phyloP scores from a whole-genome alignment of 2,797 vertebrate species.

The Sebastes oblongus region DNA sequence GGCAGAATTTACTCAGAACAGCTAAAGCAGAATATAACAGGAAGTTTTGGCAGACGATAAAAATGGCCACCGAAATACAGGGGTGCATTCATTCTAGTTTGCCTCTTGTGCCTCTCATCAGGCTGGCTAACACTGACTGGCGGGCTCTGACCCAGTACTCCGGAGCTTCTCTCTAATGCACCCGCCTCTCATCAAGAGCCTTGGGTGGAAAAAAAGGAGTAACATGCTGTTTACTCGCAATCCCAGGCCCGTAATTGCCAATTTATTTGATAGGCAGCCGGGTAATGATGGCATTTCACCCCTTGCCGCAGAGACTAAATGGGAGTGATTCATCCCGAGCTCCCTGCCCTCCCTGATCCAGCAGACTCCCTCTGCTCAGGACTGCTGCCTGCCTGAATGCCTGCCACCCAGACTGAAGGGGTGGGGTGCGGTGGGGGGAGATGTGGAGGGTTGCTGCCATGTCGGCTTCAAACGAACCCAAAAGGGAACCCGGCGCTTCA shows the following conservation, averaged over 20 bases:
- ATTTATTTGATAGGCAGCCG: slow-evolving; percentile 99
- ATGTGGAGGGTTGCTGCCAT: slow-evolving; percentile 55
- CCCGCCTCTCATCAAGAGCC: slow-evolving; percentile 87
- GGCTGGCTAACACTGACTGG: slow-evolving; percentile 77
- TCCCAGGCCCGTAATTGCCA: slow-evolving; percentile 98
- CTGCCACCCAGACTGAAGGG: slow-evolving; percentile 82
- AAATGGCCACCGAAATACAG: slow-evolving; percentile 61
- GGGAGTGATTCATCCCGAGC: slow-evolving; percentile 90
- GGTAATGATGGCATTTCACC: slow-evolving; percentile 99
- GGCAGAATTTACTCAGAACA: slow-evolving; percentile 5
- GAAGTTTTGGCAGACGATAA: slow-evolving; percentile 39
- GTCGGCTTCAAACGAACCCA: slow-evolving; percentile 88
- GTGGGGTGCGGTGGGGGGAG: slow-evolving; percentile 75
- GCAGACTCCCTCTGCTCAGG: slow-evolving; percentile 89
- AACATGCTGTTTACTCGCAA: slow-evolving; percentile 97
- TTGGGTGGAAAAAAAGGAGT: slow-evolving; percentile 79
- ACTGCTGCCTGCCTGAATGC: slow-evolving; percentile 84
- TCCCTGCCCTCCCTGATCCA: slow-evolving; percentile 89
- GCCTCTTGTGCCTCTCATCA: slow-evolving; percentile 86
- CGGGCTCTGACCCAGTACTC: slow-evolving; percentile 85
- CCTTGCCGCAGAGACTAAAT: slow-evolving; percentile 94
- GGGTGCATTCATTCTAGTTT: slow-evolving; percentile 86
- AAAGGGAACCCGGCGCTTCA: slow-evolving; percentile 89
- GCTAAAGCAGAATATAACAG: slow-evolving; percentile 23
- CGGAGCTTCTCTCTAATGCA: slow-evolving; percentile 80